Evolutionary conservation across 2,113 vertebrate species (phyloP), one percentile per base, ranked within the genome.

Genomic region (Leptobrachium leishanense): DNA sequence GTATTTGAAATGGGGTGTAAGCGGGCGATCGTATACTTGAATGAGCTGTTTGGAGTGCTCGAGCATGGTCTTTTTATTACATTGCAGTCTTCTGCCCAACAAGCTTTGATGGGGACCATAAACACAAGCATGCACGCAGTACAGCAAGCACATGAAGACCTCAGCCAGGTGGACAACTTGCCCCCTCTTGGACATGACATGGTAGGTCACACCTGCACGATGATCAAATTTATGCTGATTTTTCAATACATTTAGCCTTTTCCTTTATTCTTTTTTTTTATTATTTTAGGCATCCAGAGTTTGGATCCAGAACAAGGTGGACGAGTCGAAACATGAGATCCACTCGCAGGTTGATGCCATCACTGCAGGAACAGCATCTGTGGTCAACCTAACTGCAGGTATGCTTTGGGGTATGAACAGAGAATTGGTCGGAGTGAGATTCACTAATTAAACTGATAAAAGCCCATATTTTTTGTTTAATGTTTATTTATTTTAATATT

Each of bases 251-350:
- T 50, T 59, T 15, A 59, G 9, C 10, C 1, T 68, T 40, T 54
- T 71, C 2, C 40, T 71, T 2, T 5, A 2, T 41, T 39, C 2
- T 9, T 20, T 53, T 54, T 71, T 71, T 54, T 0, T 54, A 39
- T 31, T 55, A 86, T 84, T 85, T 42, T 83, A 99, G 97, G 98
- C 97, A 3, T 99, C 98, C 68, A 94, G 97, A 85, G 95, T 98
- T 64, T 99, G 98, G 98, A 95, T 99, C 89, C 97, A 97, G 91
- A 99, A 99, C 92, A 99, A 99, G 90, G 96, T 99, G 77, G 98
- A 99, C 77, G 97, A 99, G 88, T 99, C 98, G 81, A 99, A 99
- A 88, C 98, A 99, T 31, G 98, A 99, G 91, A 99, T 99, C 85
- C 98, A 99, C 90, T 99, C 98, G 79, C 98, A 99, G 86, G 98